phyloP scores from a whole-genome alignment of 2,797 vertebrate genomes.

The Natrix natrix region DNA sequence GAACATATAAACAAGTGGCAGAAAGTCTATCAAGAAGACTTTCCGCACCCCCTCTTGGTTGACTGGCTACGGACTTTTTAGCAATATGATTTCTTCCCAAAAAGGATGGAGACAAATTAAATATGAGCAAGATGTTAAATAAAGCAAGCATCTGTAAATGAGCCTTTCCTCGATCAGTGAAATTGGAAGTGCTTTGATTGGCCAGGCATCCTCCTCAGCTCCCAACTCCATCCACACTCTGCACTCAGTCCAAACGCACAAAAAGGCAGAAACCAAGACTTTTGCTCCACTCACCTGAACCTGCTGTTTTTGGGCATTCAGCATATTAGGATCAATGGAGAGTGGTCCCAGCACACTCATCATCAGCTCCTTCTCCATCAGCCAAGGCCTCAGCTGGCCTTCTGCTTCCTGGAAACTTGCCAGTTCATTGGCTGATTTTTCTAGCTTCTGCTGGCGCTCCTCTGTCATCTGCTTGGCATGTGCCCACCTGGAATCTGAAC shows the following conservation, averaged over 20 bases:
- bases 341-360: constrained; percentile 97
- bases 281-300: constrained; percentile 81
- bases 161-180: background rate
- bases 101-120: constrained; percentile 15
- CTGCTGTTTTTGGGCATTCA: constrained; percentile 95
- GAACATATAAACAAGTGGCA: constrained; percentile 23
- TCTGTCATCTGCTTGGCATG: constrained; percentile 83
- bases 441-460: constrained; percentile 88
- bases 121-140: background rate
- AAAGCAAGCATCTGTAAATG: background rate
- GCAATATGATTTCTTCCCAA: constrained; percentile 20
- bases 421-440: constrained; percentile 87
- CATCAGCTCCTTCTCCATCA: constrained; percentile 97
- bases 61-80: background rate
- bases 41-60: background rate
- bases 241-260: rapidly evolving
- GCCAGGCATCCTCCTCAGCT: no score
- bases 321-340: constrained; percentile 98
- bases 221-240: no score
- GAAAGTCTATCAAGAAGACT: background rate
- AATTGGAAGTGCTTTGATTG: background rate
- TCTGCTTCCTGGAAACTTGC: constrained; percentile 87
- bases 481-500: constrained; percentile 86
- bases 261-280: rapidly evolving
- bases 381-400: constrained; percentile 90